Base-by-base conservation (phyloP, 1,140 invertebrate species). In the Sycophaga agraensis region DNA sequence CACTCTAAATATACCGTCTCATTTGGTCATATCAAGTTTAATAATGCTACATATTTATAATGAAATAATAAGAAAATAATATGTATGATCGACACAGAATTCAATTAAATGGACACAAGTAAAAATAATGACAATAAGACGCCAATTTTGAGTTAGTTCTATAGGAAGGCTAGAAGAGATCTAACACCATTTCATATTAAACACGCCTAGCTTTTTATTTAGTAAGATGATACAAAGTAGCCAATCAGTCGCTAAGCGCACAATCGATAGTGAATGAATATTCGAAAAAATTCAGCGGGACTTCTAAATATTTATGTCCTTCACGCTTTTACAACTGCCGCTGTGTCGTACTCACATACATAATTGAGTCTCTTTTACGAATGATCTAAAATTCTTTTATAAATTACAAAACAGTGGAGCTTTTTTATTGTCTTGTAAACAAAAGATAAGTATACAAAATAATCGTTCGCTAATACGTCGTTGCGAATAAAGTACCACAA, bases 191-290 rank as follows among this genome's bases (percentile, higher is more conserved):
- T 54, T 72, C 74, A 66, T 79, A 78, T 75, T 80, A 80, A 79
- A 80, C 74, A 79, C 73, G 74, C 77, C 76, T 80, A 79, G 68
- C 59, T 57, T 67, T 79, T 78, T 78, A 78, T 77, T 79, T 70
- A 79, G 70, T 72, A 79, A 76, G 70, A 72, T 76, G 73, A 80
- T 80, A 79, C 77, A 80, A 69, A 72, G 67, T 74, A 73, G 68
- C 71, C 70, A 73, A 76, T 72, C 68, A 68, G 72, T 65, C 68
- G 72, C 69, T 71, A 77, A 77, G 71, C 73, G 71, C 72, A 73
- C 72, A 71, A 72, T 69, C 31, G 40, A 51, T 35, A 17, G 42
- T 49, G 40, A 50, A 51, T 43, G 43, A 46, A 35, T 35, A 39
- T 31, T 2, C 22, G 35, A 51, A n/a, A 17, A 57, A 42, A 49